Conservation (phyloP, 2,888 invertebrate species). For the Fragum fragum region DNA sequence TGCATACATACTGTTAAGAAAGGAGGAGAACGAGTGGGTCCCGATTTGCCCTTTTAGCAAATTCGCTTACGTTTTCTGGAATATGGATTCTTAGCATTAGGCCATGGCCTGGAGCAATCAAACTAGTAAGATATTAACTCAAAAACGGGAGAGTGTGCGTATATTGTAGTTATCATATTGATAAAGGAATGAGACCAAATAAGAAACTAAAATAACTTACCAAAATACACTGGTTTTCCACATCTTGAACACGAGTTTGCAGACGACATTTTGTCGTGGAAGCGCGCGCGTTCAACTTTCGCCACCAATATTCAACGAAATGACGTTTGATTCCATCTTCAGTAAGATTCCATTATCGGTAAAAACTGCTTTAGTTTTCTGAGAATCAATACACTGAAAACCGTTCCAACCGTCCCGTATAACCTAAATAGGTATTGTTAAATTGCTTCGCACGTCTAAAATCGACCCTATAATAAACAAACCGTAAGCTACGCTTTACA, state of each 20-base stretch:
- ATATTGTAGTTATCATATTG: no score
- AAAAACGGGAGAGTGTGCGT: no score
- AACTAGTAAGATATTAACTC: no score
- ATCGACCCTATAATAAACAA: constrained; percentile 19
- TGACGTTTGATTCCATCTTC: not conserved
- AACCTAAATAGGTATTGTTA: constrained; percentile 19
- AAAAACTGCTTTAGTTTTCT: not conserved
- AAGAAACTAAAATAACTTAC: constrained; percentile 66
- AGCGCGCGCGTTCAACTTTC: not conserved
- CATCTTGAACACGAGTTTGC: constrained; percentile 73
- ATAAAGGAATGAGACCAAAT: not conserved
- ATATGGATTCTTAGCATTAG: no score
- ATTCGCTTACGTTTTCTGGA: no score
- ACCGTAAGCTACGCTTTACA: not conserved
- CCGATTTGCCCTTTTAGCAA: no score
- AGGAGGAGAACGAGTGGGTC: no score
- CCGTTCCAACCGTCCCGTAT: constrained; percentile 1
- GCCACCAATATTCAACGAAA: not conserved
- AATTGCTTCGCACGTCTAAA: constrained; percentile 18
- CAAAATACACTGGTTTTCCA: constrained; percentile 81
- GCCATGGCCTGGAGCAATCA: no score
- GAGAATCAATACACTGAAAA: constrained; percentile 11
- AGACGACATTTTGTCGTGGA: constrained; percentile 21
- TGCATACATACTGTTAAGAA: no score
- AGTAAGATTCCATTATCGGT: constrained; percentile 16